Percentiles rank a stretch among this genome's conserved stretches.
phyloP scores from a whole-genome alignment of 2,113 vertebrate genomes.

The Barbus barbus region DNA sequence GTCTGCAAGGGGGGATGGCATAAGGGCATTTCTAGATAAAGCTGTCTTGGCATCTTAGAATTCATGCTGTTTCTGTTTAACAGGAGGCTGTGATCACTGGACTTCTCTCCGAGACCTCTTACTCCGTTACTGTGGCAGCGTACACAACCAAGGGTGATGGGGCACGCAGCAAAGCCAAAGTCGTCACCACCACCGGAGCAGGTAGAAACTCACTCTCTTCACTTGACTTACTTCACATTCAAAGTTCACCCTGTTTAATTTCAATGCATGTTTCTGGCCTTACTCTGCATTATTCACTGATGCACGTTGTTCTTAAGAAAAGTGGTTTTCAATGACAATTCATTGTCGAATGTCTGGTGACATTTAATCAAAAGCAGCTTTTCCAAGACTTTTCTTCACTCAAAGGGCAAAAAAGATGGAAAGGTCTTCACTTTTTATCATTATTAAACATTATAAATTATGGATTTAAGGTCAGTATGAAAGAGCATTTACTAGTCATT shows the following conservation, averaged over 20 bases:
- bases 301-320: not conserved
- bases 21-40: not conserved
- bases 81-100: constrained; percentile 91
- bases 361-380: constrained; percentile 15
- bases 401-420: not conserved
- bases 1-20: constrained; percentile 7
- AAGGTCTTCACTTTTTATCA: not conserved
- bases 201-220: constrained; percentile 65
- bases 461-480: not conserved
- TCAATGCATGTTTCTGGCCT: not conserved
- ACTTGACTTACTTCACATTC: not conserved
- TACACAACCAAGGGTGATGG: constrained; percentile 97
- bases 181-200: constrained; percentile 93
- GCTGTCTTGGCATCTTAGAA: not conserved
- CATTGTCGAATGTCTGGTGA: not conserved
- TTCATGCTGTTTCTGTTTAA: constrained; percentile 50
- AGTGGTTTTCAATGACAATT: not conserved
- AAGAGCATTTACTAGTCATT: not conserved
- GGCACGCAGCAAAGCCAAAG: constrained; percentile 93
- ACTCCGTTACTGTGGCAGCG: constrained; percentile 93
- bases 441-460: not conserved
- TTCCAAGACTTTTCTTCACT: not conserved
- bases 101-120: constrained; percentile 92
- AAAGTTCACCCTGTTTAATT: not conserved
- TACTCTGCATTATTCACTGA: not conserved